These are phyloP conservation scores for fruit fly (Drosophila melanogaster) DNA, from an alignment of 1,140 invertebrate genomes.

Conservation along the genomic window DNA sequence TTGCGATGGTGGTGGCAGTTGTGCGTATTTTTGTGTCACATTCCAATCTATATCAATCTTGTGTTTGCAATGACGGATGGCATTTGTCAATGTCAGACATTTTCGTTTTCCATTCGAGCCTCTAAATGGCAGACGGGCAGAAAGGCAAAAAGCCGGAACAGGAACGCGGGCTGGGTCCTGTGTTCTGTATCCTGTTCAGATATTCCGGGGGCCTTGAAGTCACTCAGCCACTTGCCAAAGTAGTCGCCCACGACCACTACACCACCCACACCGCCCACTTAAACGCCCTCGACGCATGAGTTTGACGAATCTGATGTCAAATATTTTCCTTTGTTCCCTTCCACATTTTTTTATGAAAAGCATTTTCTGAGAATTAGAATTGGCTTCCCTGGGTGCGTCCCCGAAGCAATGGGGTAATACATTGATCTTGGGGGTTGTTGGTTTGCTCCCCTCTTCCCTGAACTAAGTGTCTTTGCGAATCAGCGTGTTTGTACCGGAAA, in stretches of 20 bases:
- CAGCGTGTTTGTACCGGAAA: constrained; percentile 43
- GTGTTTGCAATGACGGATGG: constrained; percentile 85
- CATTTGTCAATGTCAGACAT: constrained; percentile 85
- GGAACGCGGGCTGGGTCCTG: constrained; percentile 36
- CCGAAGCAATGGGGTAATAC: constrained; percentile 8
- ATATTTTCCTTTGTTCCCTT: constrained; percentile 77
- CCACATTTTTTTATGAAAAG: constrained; percentile 70
- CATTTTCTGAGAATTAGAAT: constrained; percentile 76
- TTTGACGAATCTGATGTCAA: constrained; percentile 81
- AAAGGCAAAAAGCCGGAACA: constrained; percentile 29
- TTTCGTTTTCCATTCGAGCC: constrained; percentile 84
- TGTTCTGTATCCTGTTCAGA: constrained; percentile 8
- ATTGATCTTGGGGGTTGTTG: constrained; percentile 26
- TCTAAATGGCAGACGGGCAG: constrained; percentile 72
- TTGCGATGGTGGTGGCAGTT: constrained; percentile 69
- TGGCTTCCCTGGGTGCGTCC: constrained; percentile 60
- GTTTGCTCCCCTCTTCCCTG: constrained; percentile 5
- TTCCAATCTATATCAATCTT: constrained; percentile 85
- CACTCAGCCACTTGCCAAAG: constrained; percentile 54
- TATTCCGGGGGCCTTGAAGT: constrained; percentile 57
- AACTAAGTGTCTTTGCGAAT: constrained; percentile 41
- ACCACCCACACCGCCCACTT: constrained; percentile 22
- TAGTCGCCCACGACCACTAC: constrained; percentile 38
- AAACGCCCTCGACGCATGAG: constrained; percentile 58
- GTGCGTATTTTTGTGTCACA: constrained; percentile 84